Evolutionary conservation across 2,888 invertebrate species (phyloP).

Genomic region (Toxonevra muliebris): DNA sequence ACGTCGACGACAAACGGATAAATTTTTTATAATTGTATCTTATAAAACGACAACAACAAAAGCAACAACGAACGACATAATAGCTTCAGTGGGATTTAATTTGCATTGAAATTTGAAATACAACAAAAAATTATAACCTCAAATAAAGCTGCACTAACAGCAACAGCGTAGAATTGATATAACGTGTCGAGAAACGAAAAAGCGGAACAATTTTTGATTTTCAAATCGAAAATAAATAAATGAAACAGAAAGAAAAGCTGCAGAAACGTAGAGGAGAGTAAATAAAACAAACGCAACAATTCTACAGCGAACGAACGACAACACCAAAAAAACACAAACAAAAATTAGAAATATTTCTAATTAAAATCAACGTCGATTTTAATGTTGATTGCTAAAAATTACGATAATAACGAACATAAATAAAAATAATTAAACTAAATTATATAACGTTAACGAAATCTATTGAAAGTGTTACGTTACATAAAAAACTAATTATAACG

Average conservation of each 20-base stretch:
- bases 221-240: too few relatives aligned
- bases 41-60: conserved; percentile 2
- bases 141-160: not conserved
- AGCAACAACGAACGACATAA: conserved; percentile 7
- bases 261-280: not conserved
- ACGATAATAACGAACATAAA: too few relatives aligned
- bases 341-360: not conserved
- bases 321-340: not conserved
- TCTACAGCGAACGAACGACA: conserved; percentile 30
- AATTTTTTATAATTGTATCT: not conserved
- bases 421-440: too few relatives aligned
- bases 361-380: conserved; percentile 2
- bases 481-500: too few relatives aligned
- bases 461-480: too few relatives aligned
- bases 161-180: conserved; percentile 6
- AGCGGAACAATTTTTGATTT: not conserved
- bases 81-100: conserved; percentile 20
- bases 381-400: too few relatives aligned
- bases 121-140: not conserved
- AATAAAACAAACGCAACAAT: not conserved
- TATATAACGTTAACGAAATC: too few relatives aligned
- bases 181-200: conserved; percentile 28
- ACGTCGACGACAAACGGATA: conserved; percentile 1
- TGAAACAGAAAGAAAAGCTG: conserved; percentile 22
- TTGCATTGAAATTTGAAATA: not conserved